These are phyloP conservation scores for Stenchaetothrips biformis DNA, from an alignment of 2,888 invertebrate species.

Conservation along the genomic window DNA sequence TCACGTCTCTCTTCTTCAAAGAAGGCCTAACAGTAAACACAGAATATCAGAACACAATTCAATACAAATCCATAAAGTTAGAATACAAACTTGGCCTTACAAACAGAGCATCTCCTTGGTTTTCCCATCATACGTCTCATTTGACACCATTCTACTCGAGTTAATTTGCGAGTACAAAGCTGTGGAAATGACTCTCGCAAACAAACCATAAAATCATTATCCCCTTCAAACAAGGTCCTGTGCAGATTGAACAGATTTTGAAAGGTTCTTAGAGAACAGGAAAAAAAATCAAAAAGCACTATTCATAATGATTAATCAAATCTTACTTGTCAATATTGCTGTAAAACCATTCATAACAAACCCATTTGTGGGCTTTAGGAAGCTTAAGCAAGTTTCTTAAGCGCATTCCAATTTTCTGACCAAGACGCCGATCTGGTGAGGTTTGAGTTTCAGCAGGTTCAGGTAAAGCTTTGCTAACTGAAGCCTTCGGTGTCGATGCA, in stretches of 20 bases:
- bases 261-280: constrained; percentile 22
- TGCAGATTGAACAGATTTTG: constrained; percentile 24
- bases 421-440: constrained; percentile 75
- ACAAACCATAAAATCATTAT: constrained; percentile 94
- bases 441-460: neutral
- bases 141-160: constrained; percentile 91
- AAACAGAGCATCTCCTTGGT: constrained; percentile 86
- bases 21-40: constrained; percentile 57
- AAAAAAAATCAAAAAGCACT: neutral
- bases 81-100: constrained; percentile 37
- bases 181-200: constrained; percentile 91
- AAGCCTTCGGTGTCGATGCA: constrained; percentile 29
- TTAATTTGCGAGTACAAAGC: constrained; percentile 75
- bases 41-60: neutral
- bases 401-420: constrained; percentile 84
- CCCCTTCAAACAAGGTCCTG: constrained; percentile 86
- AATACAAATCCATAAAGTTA: neutral
- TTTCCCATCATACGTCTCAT: constrained; percentile 95
- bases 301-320: neutral
- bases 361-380: constrained; percentile 99
- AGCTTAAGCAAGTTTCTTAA: constrained; percentile 88
- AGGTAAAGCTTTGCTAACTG: constrained; percentile 16
- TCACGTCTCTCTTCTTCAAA: constrained; percentile 92
- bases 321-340: constrained; percentile 85
- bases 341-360: constrained; percentile 99